These are phyloP conservation scores for Actinernus sp. DNA, from an alignment of 92 coral and sea anemone genomes.

Conservation along the genomic window DNA sequence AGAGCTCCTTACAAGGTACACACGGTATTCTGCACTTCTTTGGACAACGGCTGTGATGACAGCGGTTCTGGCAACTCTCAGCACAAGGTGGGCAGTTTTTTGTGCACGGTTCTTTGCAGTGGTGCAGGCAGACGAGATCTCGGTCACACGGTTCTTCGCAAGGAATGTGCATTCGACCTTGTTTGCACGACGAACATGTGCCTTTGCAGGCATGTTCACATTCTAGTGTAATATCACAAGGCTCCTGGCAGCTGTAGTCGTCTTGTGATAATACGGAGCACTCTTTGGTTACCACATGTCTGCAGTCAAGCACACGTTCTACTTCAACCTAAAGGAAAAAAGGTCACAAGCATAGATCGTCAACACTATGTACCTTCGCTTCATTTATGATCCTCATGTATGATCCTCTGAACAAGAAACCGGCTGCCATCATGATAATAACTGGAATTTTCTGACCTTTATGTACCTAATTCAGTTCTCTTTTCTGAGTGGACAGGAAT, in stretches of 20 bases:
- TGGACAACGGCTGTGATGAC: slow-evolving; percentile 84
- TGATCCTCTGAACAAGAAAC: too few species aligned
- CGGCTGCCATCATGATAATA: too few species aligned
- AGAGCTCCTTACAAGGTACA: slow-evolving; percentile 82
- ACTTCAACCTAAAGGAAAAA: slow-evolving; percentile 21
- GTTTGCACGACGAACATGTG: slow-evolving; percentile 74
- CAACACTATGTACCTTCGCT: too few species aligned
- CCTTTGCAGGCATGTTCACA: slow-evolving; percentile 85
- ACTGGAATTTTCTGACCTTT: too few species aligned
- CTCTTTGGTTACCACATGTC: slow-evolving; percentile 58
- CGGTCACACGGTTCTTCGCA: slow-evolving; percentile 81
- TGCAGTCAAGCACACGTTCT: slow-evolving; percentile 62
- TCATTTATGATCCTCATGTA: too few species aligned
- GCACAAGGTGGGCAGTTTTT: slow-evolving; percentile 89
- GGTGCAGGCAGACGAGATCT: slow-evolving; percentile 79
- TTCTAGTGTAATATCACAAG: slow-evolving; percentile 66
- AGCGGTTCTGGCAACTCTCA: slow-evolving; percentile 76
- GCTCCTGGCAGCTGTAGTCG: slow-evolving; percentile 63
- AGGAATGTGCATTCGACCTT: slow-evolving; percentile 83
- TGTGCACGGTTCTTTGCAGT: slow-evolving; percentile 86
- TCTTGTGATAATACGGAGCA: slow-evolving; percentile 52
- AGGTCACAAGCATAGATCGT: too few species aligned
- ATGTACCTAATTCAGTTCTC: too few species aligned
- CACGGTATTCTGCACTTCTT: slow-evolving; percentile 70
- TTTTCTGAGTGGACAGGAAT: too few species aligned